Evolutionary conservation across 1,140 invertebrate species (phyloP).

Genomic region (Cydia splendana): DNA sequence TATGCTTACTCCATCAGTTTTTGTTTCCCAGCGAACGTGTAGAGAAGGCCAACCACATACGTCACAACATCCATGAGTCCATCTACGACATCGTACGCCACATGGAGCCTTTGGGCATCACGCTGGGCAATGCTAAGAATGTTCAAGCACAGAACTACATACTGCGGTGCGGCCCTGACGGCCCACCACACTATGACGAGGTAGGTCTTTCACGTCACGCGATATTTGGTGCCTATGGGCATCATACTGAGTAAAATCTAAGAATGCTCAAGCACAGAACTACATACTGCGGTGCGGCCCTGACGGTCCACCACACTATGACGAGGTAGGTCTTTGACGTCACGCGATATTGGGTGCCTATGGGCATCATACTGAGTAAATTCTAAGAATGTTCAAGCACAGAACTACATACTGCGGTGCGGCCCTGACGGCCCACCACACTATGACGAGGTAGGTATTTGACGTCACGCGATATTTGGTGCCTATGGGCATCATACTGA

Average conservation of each 20-base stretch:
- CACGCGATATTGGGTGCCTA: slow-evolving; percentile 78
- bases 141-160: slow-evolving; percentile 80
- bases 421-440: slow-evolving; percentile 75
- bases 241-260: slow-evolving; percentile 74
- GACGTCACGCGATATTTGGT: slow-evolving; percentile 82
- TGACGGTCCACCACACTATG: slow-evolving; percentile 76
- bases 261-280: slow-evolving; percentile 76
- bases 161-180: slow-evolving; percentile 73
- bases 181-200: slow-evolving; percentile 79
- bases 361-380: slow-evolving; percentile 79
- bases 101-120: slow-evolving; percentile 79
- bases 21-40: slow-evolving; percentile 81
- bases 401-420: slow-evolving; percentile 80
- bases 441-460: slow-evolving; percentile 79
- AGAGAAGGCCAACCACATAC: slow-evolving; percentile 83
- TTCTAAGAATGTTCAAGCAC: slow-evolving; percentile 73
- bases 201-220: slow-evolving; percentile 80
- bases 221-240: slow-evolving; percentile 79
- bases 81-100: slow-evolving; percentile 83
- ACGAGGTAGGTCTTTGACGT: slow-evolving; percentile 81
- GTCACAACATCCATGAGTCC: slow-evolving; percentile 84
- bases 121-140: slow-evolving; percentile 75
- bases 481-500: slow-evolving; percentile 76
- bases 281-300: slow-evolving; percentile 80
- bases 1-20: not conserved